These are phyloP conservation scores for Wasmannia auropunctata DNA, from an alignment of 1,140 invertebrate genomes.

Conservation along the genomic window DNA sequence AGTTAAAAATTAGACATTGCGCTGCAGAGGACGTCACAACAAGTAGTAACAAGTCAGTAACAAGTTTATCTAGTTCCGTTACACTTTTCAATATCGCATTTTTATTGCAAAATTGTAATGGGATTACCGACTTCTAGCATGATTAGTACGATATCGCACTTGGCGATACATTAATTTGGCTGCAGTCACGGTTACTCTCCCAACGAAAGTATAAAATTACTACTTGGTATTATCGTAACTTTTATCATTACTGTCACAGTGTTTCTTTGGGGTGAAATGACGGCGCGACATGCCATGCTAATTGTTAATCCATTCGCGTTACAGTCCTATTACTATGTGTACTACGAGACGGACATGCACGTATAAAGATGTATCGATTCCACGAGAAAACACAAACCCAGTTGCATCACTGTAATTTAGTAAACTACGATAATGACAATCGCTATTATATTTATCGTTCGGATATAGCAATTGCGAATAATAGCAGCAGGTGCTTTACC, in stretches of 20 bases:
- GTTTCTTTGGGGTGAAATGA: not conserved
- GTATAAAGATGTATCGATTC: constrained; percentile 16
- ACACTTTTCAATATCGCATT: not conserved
- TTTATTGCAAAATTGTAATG: not conserved
- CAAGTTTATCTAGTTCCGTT: not conserved
- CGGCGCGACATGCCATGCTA: not conserved
- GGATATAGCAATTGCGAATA: constrained; percentile 33
- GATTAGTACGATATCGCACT: not conserved
- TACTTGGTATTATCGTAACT: not conserved
- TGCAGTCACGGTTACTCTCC: too few species aligned
- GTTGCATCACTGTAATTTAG: constrained; percentile 14
- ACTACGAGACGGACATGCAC: not conserved
- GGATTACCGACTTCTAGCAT: not conserved
- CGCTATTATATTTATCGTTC: constrained; percentile 40
- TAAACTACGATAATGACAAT: constrained; percentile 36
- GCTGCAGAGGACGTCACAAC: too few species aligned
- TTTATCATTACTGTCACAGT: constrained; percentile 9
- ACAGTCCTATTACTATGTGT: not conserved
- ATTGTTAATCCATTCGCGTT: constrained; percentile 25
- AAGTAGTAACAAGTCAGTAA: too few species aligned
- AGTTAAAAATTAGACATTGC: not conserved
- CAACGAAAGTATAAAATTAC: not conserved
- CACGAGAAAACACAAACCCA: constrained; percentile 19
- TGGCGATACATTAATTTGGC: constrained; percentile 15
- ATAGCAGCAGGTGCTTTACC: constrained; percentile 8